Base-by-base conservation (phyloP, 2,113 vertebrate species). In the Labeo catla region DNA sequence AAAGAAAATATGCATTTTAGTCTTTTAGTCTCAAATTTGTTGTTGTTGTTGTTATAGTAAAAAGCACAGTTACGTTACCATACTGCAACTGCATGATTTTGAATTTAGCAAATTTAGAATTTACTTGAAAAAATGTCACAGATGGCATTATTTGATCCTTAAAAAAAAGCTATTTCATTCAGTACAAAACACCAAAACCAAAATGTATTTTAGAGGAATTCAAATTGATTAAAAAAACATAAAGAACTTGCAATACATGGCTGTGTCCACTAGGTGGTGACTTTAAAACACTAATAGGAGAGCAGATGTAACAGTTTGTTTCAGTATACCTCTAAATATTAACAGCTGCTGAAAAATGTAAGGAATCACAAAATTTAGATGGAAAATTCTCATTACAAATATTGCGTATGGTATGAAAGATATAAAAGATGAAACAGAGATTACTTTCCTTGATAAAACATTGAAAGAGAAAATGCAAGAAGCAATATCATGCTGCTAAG, bases 241-340 rank as follows among this genome's bases (percentile, higher is more conserved):
- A 5, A 78, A 34, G 4, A 45, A 23, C 39, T 54, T 82, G 63
- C 28, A n/a, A 70, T 52, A 52, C 0, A 39, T 8, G 7, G 3
- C 0, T 34, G 34, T 84, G 68, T 76, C 88, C 88, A 54, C 23
- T 61, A 89, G 88, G 23, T 86, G 88, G 85, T 6, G 59, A 68
- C 81, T 11, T 61, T 49, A 84, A 16, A 59, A 73, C 82, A 84
- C 68, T 23, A 82, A 54, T 36, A 28, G 34, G 49, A 57, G 16
- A 80, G 47, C 34, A 59, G 8, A 39, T 49, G 8, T 45, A 59
- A 43, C 12, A 77, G 50, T 15, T 34, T 74, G 19, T 43, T 16
- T 43, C 21, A 10, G 36, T 72, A 23, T 23, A 12, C 11, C 6
- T 28, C n/a, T 45, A 73, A 45, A 73, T 45, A 73, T 19, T 39